Base-by-base conservation (phyloP, 2,113 vertebrate species). In the Maccullochella peelii region DNA sequence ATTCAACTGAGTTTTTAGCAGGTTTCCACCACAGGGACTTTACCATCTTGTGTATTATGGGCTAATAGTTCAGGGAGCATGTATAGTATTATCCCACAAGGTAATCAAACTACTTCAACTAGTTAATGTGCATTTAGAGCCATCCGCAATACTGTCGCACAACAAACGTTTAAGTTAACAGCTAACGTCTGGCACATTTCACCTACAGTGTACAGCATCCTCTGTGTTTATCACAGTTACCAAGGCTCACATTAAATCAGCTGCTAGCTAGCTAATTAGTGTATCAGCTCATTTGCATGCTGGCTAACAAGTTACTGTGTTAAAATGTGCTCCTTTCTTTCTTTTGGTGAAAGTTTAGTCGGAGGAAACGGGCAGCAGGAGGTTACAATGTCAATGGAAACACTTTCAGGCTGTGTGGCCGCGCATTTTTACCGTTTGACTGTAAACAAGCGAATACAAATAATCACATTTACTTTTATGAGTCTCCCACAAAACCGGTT, bases 401-500 rank as follows among this genome's bases (percentile, higher is more conserved):
- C 81, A 66, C 52, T 44, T 40, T 1, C 5, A 44, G 44, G 54
- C 77, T 25, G 52, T 15, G 16, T 8, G 49, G 63, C 63, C 38
- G 42, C 61, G 52, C 2, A 71, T 71, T 54, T 65, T 8, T 66
- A 18, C 42, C 7, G 2, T 14, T 0, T 59, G 1, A 16, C 40
- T 20, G 42, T 0, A 8, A 72, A 80, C 5, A 6, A 36, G 7
- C 15, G 16, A 23, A 66, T 42, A 54, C 30, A 81, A 86, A 54
- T 1, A 27, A 52, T 6, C 9, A 12, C 20, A 21, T 84, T 83
- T 86, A 86, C 74, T 68, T 78, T 62, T 44, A 1, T 0, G 14
- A 7, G 54, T 0, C 55, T 86, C 47, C 16, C 20, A 8, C 44
- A 27, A n/a, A 59, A 1, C 15, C 3, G 11, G 16, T 30, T 33